Conservation (phyloP, 2,113 vertebrate species). For the Tamias sibiricus region DNA sequence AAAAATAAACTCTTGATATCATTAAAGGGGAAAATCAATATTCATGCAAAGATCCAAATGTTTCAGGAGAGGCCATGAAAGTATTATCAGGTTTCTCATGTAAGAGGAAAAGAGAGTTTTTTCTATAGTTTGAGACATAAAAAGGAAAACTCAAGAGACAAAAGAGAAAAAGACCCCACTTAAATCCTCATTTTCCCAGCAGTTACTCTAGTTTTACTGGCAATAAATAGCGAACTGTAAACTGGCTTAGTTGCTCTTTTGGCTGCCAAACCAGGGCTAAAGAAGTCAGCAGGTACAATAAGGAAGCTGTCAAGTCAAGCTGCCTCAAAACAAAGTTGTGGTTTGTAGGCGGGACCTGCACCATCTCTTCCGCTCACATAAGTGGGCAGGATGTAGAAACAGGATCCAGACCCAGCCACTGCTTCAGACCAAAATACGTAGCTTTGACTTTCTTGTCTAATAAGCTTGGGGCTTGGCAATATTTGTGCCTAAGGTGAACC, state of each 20-base stretch:
- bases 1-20: slow-evolving; percentile 40
- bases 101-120: not conserved
- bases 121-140: not conserved
- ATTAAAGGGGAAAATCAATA: slow-evolving; percentile 36
- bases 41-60: not conserved
- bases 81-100: not conserved
- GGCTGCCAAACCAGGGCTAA: slow-evolving; percentile 64
- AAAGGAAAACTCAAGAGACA: slow-evolving; percentile 34
- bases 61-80: not conserved
- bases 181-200: slow-evolving; percentile 40
- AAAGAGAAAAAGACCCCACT: not conserved
- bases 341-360: slow-evolving; percentile 66
- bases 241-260: slow-evolving; percentile 68
- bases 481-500: slow-evolving; percentile 18
- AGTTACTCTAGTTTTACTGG: not conserved
- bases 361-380: slow-evolving; percentile 67
- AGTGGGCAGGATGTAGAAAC: slow-evolving; percentile 75
- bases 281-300: slow-evolving; percentile 75
- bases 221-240: slow-evolving; percentile 22
- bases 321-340: slow-evolving; percentile 72
- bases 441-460: slow-evolving; percentile 62
- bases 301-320: slow-evolving; percentile 73
- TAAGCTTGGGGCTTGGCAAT: slow-evolving; percentile 57
- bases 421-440: slow-evolving; percentile 52
- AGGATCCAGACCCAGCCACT: slow-evolving; percentile 52